Conservation (phyloP, 1,140 invertebrate genomes). For the Ooceraea biroi region DNA sequence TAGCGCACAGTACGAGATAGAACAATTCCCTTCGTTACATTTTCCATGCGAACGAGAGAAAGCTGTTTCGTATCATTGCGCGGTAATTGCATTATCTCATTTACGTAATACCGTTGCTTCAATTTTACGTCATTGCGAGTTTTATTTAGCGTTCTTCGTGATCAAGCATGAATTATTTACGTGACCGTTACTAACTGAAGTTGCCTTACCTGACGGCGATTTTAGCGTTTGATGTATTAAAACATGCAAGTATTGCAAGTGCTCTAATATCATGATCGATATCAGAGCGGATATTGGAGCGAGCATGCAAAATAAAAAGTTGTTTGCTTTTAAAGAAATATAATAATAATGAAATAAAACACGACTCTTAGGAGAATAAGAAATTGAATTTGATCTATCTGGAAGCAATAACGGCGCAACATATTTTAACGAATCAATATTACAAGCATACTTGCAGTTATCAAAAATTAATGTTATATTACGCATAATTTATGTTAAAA, state of each 20-base stretch:
- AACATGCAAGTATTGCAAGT: not conserved
- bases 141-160: not conserved
- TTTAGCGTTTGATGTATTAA: not conserved
- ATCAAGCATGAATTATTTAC: not conserved
- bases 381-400: slow-evolving; percentile 19
- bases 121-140: slow-evolving; percentile 4
- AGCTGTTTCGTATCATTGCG: not conserved
- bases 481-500: slow-evolving; percentile 40
- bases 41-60: not conserved
- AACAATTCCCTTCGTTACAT: not conserved
- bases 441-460: slow-evolving; percentile 7
- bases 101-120: not conserved
- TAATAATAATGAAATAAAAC: too few relatives aligned
- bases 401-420: not conserved
- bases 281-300: not conserved
- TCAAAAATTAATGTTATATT: slow-evolving; percentile 47
- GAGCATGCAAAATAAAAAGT: slow-evolving; percentile 5
- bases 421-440: not conserved
- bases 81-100: not conserved
- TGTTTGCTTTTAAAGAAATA: too few relatives aligned
- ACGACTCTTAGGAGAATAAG: not conserved
- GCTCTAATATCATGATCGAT: not conserved
- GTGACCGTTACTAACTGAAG: not conserved
- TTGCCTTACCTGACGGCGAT: not conserved
- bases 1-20: not conserved